A percentile compares a stretch with the other conserved stretches of the same genome.
Evolutionary conservation across 2,888 invertebrate genomes (phyloP).

Genomic region (Xestia ashworthii): DNA sequence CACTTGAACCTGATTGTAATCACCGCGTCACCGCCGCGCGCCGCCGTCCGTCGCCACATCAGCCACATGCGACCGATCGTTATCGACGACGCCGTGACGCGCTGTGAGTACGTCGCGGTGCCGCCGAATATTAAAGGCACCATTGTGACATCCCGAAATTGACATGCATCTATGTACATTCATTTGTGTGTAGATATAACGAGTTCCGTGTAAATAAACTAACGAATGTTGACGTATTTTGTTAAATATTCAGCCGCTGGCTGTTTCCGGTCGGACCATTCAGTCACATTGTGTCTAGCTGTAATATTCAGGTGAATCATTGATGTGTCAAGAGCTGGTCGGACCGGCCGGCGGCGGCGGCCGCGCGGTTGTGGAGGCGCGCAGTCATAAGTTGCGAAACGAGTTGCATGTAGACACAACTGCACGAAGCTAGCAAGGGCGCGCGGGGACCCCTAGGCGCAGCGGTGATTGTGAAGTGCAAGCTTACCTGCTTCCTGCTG

Average conservation of each 20-base stretch:
- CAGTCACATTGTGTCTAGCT: constrained; percentile 28
- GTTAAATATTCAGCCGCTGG: constrained; percentile 29
- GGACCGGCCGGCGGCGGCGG: not conserved
- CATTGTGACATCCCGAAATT: constrained; percentile 18
- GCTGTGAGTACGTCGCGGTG: not conserved
- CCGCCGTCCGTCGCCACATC: no score
- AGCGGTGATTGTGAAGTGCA: constrained; percentile 8
- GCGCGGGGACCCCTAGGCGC: not conserved
- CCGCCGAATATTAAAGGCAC: constrained; percentile 36
- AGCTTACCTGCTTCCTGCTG: not conserved
- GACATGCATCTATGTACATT: constrained; percentile 14
- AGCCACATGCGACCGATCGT: constrained; percentile 29
- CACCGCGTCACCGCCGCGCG: no score
- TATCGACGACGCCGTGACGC: constrained; percentile 18
- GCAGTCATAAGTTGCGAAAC: constrained; percentile 11
- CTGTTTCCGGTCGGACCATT: constrained; percentile 18
- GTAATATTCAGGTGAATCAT: constrained; percentile 29
- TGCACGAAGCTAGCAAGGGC: not conserved
- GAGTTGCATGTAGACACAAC: not conserved
- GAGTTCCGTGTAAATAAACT: constrained; percentile 33
- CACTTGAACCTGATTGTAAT: constrained; percentile 26
- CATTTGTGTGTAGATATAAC: constrained; percentile 32
- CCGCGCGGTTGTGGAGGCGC: not conserved
- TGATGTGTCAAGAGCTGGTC: constrained; percentile 18
- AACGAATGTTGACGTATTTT: constrained; percentile 33